Conservation (phyloP, 2,888 invertebrate genomes). For the Penaeus monodon region DNA sequence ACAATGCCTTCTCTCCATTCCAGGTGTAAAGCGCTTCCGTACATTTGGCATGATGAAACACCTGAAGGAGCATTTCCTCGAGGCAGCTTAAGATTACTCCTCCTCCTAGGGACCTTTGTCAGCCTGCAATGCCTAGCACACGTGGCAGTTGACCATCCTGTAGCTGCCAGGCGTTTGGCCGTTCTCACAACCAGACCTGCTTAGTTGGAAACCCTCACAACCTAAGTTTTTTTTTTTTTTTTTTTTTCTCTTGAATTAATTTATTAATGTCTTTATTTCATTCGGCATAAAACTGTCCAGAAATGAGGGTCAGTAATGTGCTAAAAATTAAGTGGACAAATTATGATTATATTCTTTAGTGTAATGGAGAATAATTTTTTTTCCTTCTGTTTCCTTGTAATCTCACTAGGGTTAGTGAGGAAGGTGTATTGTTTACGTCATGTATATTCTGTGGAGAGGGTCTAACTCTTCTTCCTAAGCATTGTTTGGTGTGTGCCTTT, state of each 20-base stretch:
- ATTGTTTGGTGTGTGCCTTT: conserved; percentile 59
- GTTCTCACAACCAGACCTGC: conserved; percentile 43
- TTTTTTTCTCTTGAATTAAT: not conserved
- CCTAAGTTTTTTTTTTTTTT: not conserved
- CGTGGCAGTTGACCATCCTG: conserved; percentile 39
- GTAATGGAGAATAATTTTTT: conserved; percentile 6
- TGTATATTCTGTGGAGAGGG: conserved; percentile 12
- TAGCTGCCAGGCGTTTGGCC: conserved; percentile 14
- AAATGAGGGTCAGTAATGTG: no score
- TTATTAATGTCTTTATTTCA: conserved; percentile 17
- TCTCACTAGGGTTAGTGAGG: conserved; percentile 30
- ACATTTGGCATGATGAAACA: conserved; percentile 98
- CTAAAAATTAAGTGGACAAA: no score
- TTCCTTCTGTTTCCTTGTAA: conserved; percentile 25
- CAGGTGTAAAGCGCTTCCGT: conserved; percentile 86
- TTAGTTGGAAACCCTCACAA: conserved; percentile 29
- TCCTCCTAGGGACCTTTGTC: conserved; percentile 44
- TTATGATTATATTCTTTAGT: not conserved
- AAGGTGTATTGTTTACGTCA: no score
- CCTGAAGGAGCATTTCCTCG: conserved; percentile 81
- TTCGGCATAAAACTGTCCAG: no score
- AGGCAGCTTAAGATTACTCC: conserved; percentile 57
- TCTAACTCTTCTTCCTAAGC: conserved; percentile 34
- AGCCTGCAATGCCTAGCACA: conserved; percentile 38
- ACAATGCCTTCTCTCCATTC: conserved; percentile 60